Conservation (phyloP, 1,140 invertebrate species). For the Drosophila sulfurigaster region DNA sequence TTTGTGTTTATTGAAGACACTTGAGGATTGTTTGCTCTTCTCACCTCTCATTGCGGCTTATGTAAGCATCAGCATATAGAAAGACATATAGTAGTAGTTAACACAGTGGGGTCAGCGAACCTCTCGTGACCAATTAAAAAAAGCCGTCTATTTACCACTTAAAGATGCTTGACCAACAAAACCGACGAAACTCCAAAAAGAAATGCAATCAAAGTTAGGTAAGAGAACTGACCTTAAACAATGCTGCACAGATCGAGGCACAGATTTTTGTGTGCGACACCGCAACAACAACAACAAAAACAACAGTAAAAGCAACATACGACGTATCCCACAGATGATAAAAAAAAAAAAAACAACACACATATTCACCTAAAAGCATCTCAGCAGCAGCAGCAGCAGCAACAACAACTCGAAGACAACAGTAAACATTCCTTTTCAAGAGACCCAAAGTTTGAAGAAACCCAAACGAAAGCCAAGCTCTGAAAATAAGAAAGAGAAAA, state of each 20-base stretch:
- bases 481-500: slow-evolving; percentile 72
- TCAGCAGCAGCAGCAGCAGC: slow-evolving; percentile 47
- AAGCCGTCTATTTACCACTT: slow-evolving; percentile 25
- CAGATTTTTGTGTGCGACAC: slow-evolving; percentile 12
- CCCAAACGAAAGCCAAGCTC: slow-evolving; percentile 74
- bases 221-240: slow-evolving; percentile 82
- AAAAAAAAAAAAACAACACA: slow-evolving; percentile 31
- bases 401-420: slow-evolving; percentile 19
- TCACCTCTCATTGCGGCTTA: slow-evolving; percentile 25
- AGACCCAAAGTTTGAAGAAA: slow-evolving; percentile 64
- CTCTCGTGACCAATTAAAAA: slow-evolving; percentile 37
- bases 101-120: slow-evolving; percentile 37
- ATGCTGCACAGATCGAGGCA: slow-evolving; percentile 73
- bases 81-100: neutral
- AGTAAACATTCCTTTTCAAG: slow-evolving; percentile 77
- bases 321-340: slow-evolving; percentile 1
- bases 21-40: slow-evolving; percentile 42
- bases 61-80: slow-evolving; percentile 8
- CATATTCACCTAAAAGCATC: slow-evolving; percentile 75
- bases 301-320: neutral
- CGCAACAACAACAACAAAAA: slow-evolving; percentile 12
- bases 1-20: slow-evolving; percentile 12
- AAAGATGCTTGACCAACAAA: slow-evolving; percentile 23
- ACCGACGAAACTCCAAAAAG: slow-evolving; percentile 14
- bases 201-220: slow-evolving; percentile 82